Conservation (phyloP, 2,888 invertebrate genomes). For the Polydrusus tereticollis region DNA sequence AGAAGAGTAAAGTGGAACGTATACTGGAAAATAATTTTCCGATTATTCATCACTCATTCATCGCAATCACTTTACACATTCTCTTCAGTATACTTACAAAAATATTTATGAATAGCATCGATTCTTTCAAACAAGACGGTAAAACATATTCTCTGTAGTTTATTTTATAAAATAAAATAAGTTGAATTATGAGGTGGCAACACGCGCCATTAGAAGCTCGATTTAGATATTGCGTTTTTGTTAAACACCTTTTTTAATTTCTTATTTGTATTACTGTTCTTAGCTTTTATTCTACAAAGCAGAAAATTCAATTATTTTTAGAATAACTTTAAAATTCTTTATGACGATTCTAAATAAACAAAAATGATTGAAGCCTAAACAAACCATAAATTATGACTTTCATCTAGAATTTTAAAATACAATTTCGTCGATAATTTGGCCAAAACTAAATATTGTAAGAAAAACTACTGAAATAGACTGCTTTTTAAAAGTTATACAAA, state of each 20-base stretch:
- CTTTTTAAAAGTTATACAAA: neutral
- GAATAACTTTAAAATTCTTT: neutral
- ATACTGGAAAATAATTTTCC: too few relatives aligned
- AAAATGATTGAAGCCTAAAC: neutral
- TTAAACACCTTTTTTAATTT: too few relatives aligned
- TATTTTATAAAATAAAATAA: conserved; percentile 6
- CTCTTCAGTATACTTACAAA: neutral
- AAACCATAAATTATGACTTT: neutral
- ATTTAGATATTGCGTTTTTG: too few relatives aligned
- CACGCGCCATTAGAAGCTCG: neutral
- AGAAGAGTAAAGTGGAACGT: neutral
- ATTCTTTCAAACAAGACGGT: neutral
- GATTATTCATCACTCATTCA: neutral
- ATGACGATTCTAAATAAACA: neutral
- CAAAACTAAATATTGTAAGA: neutral
- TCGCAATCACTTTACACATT: neutral
- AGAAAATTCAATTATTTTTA: neutral
- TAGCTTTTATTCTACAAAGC: neutral
- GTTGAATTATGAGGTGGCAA: neutral
- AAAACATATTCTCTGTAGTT: neutral
- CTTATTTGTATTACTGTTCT: too few relatives aligned
- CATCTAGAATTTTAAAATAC: neutral
- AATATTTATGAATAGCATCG: neutral
- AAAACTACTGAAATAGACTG: neutral
- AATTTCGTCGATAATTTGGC: neutral